phyloP scores from a whole-genome alignment of 2,797 vertebrate genomes.

The Ambastaia sidthimunki region DNA sequence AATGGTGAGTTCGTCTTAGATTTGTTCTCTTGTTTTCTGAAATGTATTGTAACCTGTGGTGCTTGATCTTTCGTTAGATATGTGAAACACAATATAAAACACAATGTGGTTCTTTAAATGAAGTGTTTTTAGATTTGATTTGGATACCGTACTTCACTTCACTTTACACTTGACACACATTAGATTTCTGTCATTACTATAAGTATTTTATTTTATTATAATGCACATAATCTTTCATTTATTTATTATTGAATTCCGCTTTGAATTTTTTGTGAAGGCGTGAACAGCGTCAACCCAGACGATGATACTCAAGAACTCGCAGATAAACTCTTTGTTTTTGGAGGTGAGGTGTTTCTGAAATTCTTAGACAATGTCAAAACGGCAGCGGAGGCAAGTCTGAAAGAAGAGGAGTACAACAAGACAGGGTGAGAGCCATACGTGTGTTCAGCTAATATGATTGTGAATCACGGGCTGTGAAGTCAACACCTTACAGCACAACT shows the following conservation, averaged over 20 bases:
- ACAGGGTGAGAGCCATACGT: constrained; percentile 5
- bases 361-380: constrained; percentile 6
- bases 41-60: background rate
- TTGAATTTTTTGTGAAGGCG: background rate
- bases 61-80: background rate
- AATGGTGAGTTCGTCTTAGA: constrained; percentile 1
- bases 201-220: no score
- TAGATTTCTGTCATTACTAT: no score
- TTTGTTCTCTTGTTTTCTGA: background rate
- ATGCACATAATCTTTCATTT: no score
- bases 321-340: constrained; percentile 29
- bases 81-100: background rate
- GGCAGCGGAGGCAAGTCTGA: background rate
- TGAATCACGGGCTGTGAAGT: background rate
- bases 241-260: background rate
- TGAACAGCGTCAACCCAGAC: background rate
- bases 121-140: no score
- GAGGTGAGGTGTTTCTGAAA: constrained; percentile 21
- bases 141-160: background rate
- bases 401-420: rapidly evolving
- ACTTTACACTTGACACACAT: no score
- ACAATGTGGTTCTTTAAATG: background rate
- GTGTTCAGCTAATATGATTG: no score
- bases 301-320: constrained; percentile 10
- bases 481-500: background rate